Conservation (phyloP, 2,888 invertebrate genomes). For the Yponomeuta plumbellus region DNA sequence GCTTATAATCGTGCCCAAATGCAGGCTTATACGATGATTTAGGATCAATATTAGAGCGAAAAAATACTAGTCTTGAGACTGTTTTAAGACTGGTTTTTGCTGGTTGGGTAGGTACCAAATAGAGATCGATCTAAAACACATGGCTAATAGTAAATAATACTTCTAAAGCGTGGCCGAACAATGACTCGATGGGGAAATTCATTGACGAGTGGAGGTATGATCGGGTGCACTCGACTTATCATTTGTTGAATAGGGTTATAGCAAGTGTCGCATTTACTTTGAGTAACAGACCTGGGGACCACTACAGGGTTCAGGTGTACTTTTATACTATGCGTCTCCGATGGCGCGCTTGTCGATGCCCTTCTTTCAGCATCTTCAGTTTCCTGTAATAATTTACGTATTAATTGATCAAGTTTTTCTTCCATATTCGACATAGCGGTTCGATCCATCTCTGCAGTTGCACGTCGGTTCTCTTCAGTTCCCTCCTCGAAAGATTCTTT, state of each 20-base stretch:
- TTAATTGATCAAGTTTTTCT: background rate
- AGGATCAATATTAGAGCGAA: too few relatives aligned
- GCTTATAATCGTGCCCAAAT: too few relatives aligned
- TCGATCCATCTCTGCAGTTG: background rate
- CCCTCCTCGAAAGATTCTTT: background rate
- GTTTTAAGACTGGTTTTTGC: too few relatives aligned
- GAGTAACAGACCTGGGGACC: background rate
- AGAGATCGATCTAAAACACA: too few relatives aligned
- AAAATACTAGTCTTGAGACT: too few relatives aligned
- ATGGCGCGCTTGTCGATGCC: background rate
- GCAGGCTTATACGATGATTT: too few relatives aligned
- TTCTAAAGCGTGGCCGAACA: background rate
- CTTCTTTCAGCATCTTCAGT: background rate
- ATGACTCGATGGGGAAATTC: background rate
- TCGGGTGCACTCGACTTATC: background rate
- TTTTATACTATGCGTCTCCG: background rate
- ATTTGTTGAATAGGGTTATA: background rate
- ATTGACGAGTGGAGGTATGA: background rate
- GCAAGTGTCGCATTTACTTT: background rate
- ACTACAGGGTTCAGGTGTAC: background rate
- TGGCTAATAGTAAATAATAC: background rate
- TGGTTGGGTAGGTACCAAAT: too few relatives aligned
- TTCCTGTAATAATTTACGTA: background rate
- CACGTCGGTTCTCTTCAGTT: background rate
- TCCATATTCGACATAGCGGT: background rate